Evolutionary conservation across 2,797 vertebrate genomes (phyloP), one percentile per base, ranked within the genome.

Genomic region (Xiphorhynchus erythropygius): DNA sequence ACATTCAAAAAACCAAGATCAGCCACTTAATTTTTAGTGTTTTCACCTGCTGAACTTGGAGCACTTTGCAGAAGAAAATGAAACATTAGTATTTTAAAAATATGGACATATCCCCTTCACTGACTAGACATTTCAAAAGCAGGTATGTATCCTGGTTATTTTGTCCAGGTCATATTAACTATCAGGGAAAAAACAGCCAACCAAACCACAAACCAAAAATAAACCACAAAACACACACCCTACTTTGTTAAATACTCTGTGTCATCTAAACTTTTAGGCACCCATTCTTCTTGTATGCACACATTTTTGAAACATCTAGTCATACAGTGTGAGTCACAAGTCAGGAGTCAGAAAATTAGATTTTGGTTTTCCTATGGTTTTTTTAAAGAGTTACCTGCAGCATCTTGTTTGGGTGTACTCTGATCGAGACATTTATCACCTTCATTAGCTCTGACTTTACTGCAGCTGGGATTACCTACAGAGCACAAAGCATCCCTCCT

Each of bases 251-350:
- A 91, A 70, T 41, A 77, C 27, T 71, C 50, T 76, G 60, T 37
- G 92, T 87, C 91, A 94, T 74, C 87, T 74, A 46, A 87, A 80
- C 53, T 89, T 90, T 71, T 47, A 92, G 68, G 79, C 21, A 93
- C 41, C 46, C 46, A 87, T 67, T 92, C 81, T 89, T 94, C 87
- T 68, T 60, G 64, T 35, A 75, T 1, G 35, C 19, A 75, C 42
- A 77, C 82, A 94, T 88, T 95, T 96, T 80, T 83, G 56, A 92
- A 90, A 70, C 21, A 67, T 52, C 81, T 73, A 84, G 64, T 94
- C 96, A 95, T 46, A 60, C 1, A 47, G 57, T 13, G n/a, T 62
- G 91, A 95, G 82, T 94, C 89, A 96, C 49, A 80, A 84, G 30
- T 39, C 85, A 89, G 80, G 59, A 94, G 30, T 35, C 85, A 89